Evolutionary conservation across 2,797 vertebrate species (phyloP).

Genomic region (Pseudochirops corinnae): DNA sequence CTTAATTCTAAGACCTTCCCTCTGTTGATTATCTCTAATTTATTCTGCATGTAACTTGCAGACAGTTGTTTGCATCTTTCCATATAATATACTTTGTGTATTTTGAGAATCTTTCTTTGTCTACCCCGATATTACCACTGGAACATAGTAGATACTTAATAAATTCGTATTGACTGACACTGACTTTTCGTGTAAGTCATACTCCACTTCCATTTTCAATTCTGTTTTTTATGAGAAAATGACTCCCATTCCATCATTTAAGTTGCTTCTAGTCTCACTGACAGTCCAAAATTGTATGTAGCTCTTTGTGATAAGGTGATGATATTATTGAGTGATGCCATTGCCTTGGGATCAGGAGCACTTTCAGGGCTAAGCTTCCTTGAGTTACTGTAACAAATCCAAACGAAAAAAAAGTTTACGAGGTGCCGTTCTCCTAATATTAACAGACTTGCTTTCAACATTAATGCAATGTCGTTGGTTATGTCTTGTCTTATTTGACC

Average conservation of each 20-base stretch:
- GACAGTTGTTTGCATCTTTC: too few species aligned
- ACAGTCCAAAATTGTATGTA: not conserved
- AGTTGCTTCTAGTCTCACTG: not conserved
- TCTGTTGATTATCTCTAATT: not conserved
- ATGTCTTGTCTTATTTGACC: not conserved
- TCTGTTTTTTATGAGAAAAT: not conserved
- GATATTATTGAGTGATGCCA: not conserved
- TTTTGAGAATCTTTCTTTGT: too few species aligned
- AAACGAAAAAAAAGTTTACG: too few species aligned
- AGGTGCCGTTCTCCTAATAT: not conserved
- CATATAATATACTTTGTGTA: too few species aligned
- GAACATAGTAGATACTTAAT: not conserved
- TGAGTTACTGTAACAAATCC: not conserved
- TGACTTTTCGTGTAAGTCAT: not conserved
- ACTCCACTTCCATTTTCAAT: not conserved
- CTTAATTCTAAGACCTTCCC: not conserved
- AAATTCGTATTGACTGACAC: not conserved
- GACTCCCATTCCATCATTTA: not conserved
- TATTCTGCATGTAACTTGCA: too few species aligned
- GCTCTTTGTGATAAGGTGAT: not conserved
- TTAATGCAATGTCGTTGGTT: accelerated
- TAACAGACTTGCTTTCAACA: not conserved
- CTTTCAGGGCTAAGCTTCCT: not conserved
- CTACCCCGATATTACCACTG: not conserved
- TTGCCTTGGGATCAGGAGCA: not conserved